These are phyloP conservation scores for Chaetoderma sp. DNA, from an alignment of 2,888 invertebrate genomes.

Conservation along the genomic window DNA sequence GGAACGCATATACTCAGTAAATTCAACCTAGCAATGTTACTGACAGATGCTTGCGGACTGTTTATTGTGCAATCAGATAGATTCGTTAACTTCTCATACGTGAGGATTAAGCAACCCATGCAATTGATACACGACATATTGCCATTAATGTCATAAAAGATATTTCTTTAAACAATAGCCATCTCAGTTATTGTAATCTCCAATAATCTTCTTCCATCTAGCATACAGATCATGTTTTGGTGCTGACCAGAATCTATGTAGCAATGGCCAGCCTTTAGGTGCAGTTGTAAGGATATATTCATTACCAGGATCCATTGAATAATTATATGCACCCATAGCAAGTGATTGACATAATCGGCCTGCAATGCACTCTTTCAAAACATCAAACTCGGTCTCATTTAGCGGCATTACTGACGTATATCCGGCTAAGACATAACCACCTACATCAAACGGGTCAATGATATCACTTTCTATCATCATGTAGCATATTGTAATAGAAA, in stretches of 20 bases:
- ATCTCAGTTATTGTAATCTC: neutral
- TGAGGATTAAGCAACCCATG: too few species aligned
- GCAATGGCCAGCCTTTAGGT: constrained; percentile 54
- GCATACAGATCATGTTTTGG: constrained; percentile 36
- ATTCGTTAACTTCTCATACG: too few species aligned
- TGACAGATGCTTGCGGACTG: too few species aligned
- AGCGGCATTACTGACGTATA: constrained; percentile 77
- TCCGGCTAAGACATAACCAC: constrained; percentile 79
- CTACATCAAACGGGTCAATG: constrained; percentile 64
- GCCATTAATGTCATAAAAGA: too few species aligned
- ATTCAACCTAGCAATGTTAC: too few species aligned
- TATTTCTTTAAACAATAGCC: too few species aligned
- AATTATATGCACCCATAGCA: constrained; percentile 83
- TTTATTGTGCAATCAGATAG: too few species aligned
- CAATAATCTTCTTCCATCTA: constrained; percentile 35
- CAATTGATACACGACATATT: too few species aligned
- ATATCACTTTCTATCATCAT: constrained; percentile 80
- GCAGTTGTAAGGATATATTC: constrained; percentile 79
- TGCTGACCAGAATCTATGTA: constrained; percentile 50
- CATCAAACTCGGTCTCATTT: constrained; percentile 75
- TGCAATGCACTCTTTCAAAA: constrained; percentile 81
- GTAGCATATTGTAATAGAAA: constrained; percentile 85
- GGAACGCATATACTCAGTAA: too few species aligned
- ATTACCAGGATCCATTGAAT: constrained; percentile 82
- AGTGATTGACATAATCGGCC: constrained; percentile 87